These are phyloP conservation scores for Tipula lateralis DNA, from an alignment of 2,888 invertebrate genomes.

Conservation along the genomic window DNA sequence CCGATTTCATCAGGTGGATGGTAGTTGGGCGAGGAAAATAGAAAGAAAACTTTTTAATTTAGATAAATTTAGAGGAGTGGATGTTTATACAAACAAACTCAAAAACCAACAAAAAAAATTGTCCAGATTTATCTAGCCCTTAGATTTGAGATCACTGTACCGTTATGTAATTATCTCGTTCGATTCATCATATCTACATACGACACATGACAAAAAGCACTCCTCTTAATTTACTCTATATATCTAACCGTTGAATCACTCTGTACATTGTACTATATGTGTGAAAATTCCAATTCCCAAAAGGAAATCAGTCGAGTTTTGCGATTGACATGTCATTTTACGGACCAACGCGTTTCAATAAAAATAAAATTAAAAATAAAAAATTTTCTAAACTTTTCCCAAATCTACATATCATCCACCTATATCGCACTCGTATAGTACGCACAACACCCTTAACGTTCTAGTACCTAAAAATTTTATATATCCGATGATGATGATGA, in stretches of 20 bases:
- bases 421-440: neutral
- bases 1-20: constrained; percentile 6
- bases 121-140: neutral
- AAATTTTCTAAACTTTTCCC: neutral
- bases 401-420: neutral
- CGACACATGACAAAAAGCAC: neutral
- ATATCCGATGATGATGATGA: neutral
- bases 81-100: neutral
- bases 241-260: neutral
- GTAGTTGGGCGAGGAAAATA: neutral
- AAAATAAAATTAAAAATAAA: constrained; percentile 38
- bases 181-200: neutral
- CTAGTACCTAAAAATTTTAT: neutral
- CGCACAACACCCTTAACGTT: neutral
- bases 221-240: neutral
- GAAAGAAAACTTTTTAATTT: neutral
- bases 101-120: neutral
- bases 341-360: constrained; percentile 51
- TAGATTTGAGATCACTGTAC: neutral
- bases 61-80: neutral
- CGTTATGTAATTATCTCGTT: neutral
- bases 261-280: neutral
- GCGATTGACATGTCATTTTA: constrained; percentile 52
- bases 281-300: neutral
- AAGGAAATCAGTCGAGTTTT: constrained; percentile 34